Evolutionary conservation across 2,113 vertebrate species (phyloP).

Genomic region (Ochotona princeps): DNA sequence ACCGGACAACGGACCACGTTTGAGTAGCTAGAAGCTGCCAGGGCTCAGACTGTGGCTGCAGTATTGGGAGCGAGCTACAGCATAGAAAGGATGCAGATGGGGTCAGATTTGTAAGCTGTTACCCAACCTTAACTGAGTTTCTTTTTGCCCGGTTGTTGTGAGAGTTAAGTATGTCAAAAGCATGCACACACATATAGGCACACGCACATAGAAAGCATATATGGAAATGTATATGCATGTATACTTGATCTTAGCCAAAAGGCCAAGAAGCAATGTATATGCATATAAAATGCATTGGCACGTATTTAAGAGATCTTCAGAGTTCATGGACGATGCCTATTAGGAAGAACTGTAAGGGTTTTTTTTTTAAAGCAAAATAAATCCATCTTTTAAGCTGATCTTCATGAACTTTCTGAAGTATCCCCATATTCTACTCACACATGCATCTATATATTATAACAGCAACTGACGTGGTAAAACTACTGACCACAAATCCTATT

Average conservation of each 20-base stretch:
- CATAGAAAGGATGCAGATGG: background rate
- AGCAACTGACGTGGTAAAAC: background rate
- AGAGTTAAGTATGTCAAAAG: background rate
- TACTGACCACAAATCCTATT: background rate
- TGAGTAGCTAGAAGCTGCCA: background rate
- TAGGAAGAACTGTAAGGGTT: too few relatives aligned
- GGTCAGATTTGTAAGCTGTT: background rate
- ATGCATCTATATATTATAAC: background rate
- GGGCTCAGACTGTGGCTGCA: background rate
- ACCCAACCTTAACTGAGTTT: background rate
- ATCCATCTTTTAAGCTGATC: too few relatives aligned
- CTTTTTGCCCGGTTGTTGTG: background rate
- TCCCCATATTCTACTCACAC: background rate
- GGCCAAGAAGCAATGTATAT: background rate
- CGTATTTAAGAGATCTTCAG: too few relatives aligned
- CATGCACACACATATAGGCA: background rate
- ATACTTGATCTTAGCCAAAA: too few relatives aligned
- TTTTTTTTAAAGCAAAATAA: too few relatives aligned
- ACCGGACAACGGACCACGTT: background rate
- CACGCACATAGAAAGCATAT: background rate
- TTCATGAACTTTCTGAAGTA: too few relatives aligned
- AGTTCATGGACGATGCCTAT: too few relatives aligned
- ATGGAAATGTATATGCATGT: too few relatives aligned
- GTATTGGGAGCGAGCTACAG: fast-evolving
- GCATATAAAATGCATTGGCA: too few relatives aligned